Evolutionary conservation across 2,888 invertebrate genomes (phyloP).

Genomic region (Lasioglossum zephyrum): DNA sequence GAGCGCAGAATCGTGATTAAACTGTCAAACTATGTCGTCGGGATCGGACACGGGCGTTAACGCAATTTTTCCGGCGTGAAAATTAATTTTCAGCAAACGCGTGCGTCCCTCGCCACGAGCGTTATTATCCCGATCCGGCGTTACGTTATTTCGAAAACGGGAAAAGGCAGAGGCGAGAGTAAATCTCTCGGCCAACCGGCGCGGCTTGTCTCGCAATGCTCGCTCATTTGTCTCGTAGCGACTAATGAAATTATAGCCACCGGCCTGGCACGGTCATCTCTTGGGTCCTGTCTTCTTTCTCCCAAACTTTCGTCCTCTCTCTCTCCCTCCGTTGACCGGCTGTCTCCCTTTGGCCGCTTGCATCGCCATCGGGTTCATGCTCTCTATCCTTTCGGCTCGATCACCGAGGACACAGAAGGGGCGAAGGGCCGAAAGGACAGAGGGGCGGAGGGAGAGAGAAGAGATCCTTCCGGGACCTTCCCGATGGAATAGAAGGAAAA

Average conservation of each 20-base stretch:
- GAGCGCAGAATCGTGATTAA: neutral
- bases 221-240: slow-evolving; percentile 86
- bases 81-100: slow-evolving; percentile 55
- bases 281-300: slow-evolving; percentile 63
- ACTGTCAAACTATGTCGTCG: neutral
- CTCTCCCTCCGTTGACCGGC: slow-evolving; percentile 11
- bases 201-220: slow-evolving; percentile 81
- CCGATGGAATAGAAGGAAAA: slow-evolving; percentile 75
- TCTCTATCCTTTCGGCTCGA: slow-evolving; percentile 35
- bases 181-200: slow-evolving; percentile 83
- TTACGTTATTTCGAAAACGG: slow-evolving; percentile 57
- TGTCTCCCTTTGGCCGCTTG: neutral
- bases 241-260: slow-evolving; percentile 87
- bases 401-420: slow-evolving; percentile 6
- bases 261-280: slow-evolving; percentile 78
- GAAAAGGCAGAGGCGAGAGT: slow-evolving; percentile 50
- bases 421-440: slow-evolving; percentile 6
- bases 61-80: slow-evolving; percentile 46
- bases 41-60: slow-evolving; percentile 2
- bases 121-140: slow-evolving; percentile 58
- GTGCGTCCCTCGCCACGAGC: slow-evolving; percentile 31
- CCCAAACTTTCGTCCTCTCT: slow-evolving; percentile 50
- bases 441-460: slow-evolving; percentile 24
- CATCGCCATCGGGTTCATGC: neutral
- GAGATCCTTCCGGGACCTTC: slow-evolving; percentile 55